phyloP scores from a whole-genome alignment of 2,113 vertebrate genomes.

The Microcebus murinus region DNA sequence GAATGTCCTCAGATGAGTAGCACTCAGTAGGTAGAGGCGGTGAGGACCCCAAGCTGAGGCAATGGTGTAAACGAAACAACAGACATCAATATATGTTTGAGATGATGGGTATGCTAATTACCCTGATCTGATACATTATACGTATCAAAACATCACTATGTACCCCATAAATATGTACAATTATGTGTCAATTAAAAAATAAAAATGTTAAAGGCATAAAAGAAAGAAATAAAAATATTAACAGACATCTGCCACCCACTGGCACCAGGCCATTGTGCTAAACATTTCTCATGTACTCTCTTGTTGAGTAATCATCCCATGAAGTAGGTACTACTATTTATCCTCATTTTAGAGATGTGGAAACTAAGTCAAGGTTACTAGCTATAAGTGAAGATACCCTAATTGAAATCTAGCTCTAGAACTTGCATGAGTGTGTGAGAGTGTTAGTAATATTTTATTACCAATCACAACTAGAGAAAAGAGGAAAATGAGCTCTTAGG shows the following conservation, averaged over 20 bases:
- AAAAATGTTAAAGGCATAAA: too few species aligned
- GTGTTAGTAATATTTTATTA: slow-evolving; percentile 8
- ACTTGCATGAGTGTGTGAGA: neutral
- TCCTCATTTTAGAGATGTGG: neutral
- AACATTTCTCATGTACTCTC: slow-evolving; percentile 7
- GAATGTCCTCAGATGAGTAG: neutral
- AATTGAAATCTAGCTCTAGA: neutral
- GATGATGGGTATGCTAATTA: too few species aligned
- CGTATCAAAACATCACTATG: too few species aligned
- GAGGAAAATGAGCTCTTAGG: neutral
- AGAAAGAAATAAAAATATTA: neutral
- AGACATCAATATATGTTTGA: neutral
- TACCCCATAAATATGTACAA: too few species aligned
- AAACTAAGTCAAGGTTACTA: slow-evolving; percentile 13
- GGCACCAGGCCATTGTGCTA: neutral
- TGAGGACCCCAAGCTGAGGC: neutral
- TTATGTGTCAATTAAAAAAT: too few species aligned
- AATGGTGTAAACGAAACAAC: neutral
- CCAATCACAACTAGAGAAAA: neutral
- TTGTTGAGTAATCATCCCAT: neutral
- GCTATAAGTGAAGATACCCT: neutral
- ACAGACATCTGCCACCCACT: neutral
- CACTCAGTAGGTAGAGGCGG: neutral
- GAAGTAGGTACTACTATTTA: neutral
- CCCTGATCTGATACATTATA: too few species aligned